A percentile compares a stretch with the other conserved stretches of the same genome.
These are phyloP conservation scores for Temnothorax curvispinosus DNA, from an alignment of 1,140 invertebrate genomes.

Conservation along the genomic window DNA sequence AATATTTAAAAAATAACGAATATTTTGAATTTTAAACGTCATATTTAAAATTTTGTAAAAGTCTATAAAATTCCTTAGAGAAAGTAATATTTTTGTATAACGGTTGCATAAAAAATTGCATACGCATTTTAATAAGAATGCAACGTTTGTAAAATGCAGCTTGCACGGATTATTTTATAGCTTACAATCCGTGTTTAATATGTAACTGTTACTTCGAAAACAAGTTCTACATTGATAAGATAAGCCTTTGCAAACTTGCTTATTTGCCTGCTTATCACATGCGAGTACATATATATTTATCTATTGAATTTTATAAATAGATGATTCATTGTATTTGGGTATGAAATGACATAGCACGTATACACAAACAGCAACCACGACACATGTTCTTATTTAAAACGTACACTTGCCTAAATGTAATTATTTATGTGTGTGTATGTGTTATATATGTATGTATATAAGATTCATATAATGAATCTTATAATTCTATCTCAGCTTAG, in stretches of 20 bases:
- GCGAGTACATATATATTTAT: background rate
- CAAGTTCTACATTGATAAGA: background rate
- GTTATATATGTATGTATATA: background rate
- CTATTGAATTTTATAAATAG: constrained; percentile 26
- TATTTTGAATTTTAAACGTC: background rate
- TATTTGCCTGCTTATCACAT: background rate
- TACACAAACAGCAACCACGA: constrained; percentile 71
- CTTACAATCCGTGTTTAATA: background rate
- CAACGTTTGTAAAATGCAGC: background rate
- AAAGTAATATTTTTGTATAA: background rate
- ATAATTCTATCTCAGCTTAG: constrained; percentile 57
- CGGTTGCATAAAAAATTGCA: background rate
- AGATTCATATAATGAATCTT: constrained; percentile 54
- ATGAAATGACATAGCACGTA: constrained; percentile 33
- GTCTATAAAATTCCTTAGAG: background rate
- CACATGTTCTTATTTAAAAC: constrained; percentile 78
- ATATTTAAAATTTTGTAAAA: background rate
- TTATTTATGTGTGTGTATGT: background rate
- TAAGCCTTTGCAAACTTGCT: background rate
- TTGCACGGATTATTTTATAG: background rate
- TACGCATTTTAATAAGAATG: background rate
- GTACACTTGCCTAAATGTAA: constrained; percentile 40
- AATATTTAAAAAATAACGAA: background rate
- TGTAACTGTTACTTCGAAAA: background rate
- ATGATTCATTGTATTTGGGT: constrained; percentile 29